phyloP scores from a whole-genome alignment of 2,113 vertebrate species.

The Hystrix brachyura region DNA sequence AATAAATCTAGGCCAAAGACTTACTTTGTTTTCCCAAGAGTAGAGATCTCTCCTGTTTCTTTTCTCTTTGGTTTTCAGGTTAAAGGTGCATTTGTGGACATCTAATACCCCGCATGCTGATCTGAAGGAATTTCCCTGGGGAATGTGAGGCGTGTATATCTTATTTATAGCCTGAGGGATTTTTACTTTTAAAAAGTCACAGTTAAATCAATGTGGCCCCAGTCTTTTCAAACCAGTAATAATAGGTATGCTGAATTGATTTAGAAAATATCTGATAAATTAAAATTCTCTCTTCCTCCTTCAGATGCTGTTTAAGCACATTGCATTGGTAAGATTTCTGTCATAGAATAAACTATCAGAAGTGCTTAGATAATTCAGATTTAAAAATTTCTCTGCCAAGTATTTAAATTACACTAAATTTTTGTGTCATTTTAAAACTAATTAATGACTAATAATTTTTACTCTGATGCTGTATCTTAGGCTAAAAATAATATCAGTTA shows the following conservation, averaged over 20 bases:
- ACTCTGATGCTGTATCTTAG: neutral
- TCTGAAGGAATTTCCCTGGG: conserved; percentile 68
- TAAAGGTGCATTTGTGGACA: conserved; percentile 66
- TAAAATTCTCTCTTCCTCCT: conserved; percentile 38
- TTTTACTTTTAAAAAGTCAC: conserved; percentile 68
- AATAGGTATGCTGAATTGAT: neutral
- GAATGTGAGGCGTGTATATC: conserved; percentile 28
- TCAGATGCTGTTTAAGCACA: neutral
- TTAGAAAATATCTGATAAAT: conserved; percentile 16
- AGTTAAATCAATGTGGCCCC: conserved; percentile 40
- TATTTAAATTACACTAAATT: conserved; percentile 35
- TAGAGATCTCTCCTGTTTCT: conserved; percentile 70
- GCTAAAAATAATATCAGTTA: conserved; percentile 37
- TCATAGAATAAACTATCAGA: neutral
- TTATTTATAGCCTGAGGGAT: conserved; percentile 63
- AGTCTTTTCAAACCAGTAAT: neutral
- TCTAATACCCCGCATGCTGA: neutral
- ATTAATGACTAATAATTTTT: conserved; percentile 55
- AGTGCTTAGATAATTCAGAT: neutral
- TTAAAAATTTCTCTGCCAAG: conserved; percentile 12
- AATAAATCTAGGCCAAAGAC: conserved; percentile 73
- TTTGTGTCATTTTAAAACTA: neutral
- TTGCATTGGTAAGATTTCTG: neutral
- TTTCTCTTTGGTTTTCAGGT: conserved; percentile 72
- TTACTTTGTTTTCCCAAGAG: conserved; percentile 51